These are phyloP conservation scores for Opisthograptis luteolata DNA, from an alignment of 2,888 invertebrate species.

Conservation along the genomic window DNA sequence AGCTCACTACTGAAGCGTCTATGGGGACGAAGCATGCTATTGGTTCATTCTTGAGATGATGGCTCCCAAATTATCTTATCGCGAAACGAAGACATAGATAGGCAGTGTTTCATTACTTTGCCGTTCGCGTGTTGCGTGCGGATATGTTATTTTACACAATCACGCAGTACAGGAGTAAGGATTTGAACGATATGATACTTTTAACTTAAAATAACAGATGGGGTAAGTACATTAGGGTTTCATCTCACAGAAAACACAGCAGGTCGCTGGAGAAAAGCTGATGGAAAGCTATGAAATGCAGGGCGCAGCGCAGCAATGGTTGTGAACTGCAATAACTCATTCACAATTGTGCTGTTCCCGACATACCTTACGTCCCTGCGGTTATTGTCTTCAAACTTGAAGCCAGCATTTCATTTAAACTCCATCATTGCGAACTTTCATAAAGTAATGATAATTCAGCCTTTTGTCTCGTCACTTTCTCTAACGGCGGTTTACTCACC, in stretches of 20 bases:
- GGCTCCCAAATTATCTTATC: no score
- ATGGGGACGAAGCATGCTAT: background rate
- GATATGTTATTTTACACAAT: no score
- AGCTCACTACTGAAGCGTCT: background rate
- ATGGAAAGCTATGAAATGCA: background rate
- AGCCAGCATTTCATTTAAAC: background rate
- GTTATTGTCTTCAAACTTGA: background rate
- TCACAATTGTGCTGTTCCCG: background rate
- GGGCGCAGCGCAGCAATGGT: background rate
- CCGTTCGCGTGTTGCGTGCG: no score
- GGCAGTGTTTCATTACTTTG: no score
- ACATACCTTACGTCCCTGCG: background rate
- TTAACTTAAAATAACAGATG: no score
- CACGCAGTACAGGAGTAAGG: no score
- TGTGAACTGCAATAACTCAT: background rate
- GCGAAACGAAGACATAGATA: no score
- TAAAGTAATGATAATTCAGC: conserved; percentile 35
- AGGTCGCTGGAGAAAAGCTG: no score
- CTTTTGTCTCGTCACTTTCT: conserved; percentile 57
- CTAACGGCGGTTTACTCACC: conserved; percentile 51
- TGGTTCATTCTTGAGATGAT: no score
- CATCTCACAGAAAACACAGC: no score
- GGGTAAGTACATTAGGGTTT: no score
- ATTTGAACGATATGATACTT: no score
- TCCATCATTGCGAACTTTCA: conserved; percentile 41